Conservation (phyloP, 1,140 invertebrate species). For the Drosophila virilis region DNA sequence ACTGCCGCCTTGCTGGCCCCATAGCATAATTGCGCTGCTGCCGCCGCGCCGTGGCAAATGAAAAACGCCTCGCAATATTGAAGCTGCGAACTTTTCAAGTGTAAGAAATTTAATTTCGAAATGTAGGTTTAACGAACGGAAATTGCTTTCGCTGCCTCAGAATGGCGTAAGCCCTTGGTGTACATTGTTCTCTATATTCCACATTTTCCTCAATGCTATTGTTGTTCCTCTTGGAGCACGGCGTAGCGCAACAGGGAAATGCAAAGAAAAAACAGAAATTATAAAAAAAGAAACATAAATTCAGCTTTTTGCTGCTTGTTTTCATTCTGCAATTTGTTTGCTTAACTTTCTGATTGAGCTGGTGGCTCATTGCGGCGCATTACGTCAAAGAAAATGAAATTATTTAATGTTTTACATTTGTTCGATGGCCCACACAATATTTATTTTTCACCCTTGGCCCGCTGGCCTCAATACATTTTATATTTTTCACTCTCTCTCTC, state of each 20-base stretch:
- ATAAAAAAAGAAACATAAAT: conserved; percentile 41
- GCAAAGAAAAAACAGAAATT: conserved; percentile 3
- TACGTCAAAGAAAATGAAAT: conserved; percentile 59
- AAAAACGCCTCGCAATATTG: conserved; percentile 72
- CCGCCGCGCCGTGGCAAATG: conserved; percentile 56
- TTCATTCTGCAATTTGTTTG: conserved; percentile 74
- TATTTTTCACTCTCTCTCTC: neutral
- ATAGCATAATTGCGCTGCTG: conserved; percentile 63
- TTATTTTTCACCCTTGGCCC: conserved; percentile 38
- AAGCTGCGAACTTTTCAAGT: conserved; percentile 78
- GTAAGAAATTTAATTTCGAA: conserved; percentile 82
- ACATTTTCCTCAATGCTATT: conserved; percentile 24
- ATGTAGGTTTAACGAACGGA: conserved; percentile 82
- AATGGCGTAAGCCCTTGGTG: conserved; percentile 55
- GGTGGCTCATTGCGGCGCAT: conserved; percentile 60
- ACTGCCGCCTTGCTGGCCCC: conserved; percentile 18
- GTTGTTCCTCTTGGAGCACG: conserved; percentile 28
- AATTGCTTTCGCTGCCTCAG: conserved; percentile 76
- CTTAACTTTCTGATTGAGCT: conserved; percentile 78
- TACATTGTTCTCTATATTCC: conserved; percentile 26
- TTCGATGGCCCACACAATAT: conserved; percentile 30
- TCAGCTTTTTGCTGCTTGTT: conserved; percentile 53
- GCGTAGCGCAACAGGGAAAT: conserved; percentile 42
- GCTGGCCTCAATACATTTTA: conserved; percentile 1
- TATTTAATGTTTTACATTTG: conserved; percentile 75